These are phyloP conservation scores for Mormyrus proboscirostris DNA, from an alignment of 2,797 vertebrate genomes.

Conservation along the genomic window DNA sequence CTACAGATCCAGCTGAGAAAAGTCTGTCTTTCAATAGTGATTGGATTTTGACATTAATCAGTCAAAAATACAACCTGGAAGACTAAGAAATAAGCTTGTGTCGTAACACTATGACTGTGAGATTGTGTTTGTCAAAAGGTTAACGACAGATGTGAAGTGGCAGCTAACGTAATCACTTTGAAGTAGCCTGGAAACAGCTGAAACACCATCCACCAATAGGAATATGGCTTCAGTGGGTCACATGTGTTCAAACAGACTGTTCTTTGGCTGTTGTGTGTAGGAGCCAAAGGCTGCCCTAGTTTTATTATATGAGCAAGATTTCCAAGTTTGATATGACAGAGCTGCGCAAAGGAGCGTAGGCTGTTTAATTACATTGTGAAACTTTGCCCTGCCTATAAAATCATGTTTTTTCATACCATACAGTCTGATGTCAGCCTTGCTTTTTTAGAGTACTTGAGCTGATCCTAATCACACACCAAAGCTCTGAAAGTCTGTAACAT, in stretches of 20 bases:
- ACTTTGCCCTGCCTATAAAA: slow-evolving; percentile 16
- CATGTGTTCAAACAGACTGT: not conserved
- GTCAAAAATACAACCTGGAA: not conserved
- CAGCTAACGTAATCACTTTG: not conserved
- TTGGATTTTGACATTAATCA: not conserved
- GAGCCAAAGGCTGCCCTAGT: not conserved
- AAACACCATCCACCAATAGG: not conserved
- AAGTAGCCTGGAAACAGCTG: not conserved
- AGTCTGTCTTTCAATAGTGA: not conserved
- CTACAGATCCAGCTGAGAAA: not conserved
- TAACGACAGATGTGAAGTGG: not conserved
- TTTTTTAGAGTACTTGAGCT: not conserved
- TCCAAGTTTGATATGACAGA: not conserved
- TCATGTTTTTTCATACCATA: not conserved
- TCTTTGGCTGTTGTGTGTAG: not conserved
- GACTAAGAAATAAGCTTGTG: not conserved
- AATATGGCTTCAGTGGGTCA: not conserved
- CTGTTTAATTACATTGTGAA: slow-evolving; percentile 7
- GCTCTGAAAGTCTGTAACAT: not conserved
- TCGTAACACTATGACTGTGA: not conserved
- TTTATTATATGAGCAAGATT: slow-evolving; percentile 1
- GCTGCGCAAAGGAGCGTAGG: not conserved
- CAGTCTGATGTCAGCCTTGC: not conserved
- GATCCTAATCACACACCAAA: not conserved
- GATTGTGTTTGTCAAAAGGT: not conserved